These are phyloP conservation scores for Tenthredo notha DNA, from an alignment of 2,888 invertebrate genomes.

Conservation along the genomic window DNA sequence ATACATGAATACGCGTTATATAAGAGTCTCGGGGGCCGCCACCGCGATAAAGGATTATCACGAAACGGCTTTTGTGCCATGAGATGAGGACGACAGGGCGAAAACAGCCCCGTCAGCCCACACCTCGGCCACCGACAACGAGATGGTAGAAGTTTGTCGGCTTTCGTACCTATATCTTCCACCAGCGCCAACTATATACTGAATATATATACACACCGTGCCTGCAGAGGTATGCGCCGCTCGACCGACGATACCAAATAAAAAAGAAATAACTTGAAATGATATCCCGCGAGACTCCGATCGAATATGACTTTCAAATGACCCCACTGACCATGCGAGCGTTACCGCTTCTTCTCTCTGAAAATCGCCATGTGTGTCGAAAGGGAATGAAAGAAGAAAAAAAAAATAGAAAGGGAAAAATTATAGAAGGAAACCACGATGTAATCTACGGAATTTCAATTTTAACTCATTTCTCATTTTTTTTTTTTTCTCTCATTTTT, in stretches of 20 bases:
- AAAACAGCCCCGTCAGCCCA: slow-evolving; percentile 51
- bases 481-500: too few relatives aligned
- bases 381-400: neutral
- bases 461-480: neutral
- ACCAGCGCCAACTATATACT: neutral
- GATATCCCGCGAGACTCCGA: slow-evolving; percentile 38
- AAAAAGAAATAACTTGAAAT: slow-evolving; percentile 43
- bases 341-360: slow-evolving; percentile 5
- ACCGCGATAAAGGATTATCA: slow-evolving; percentile 69
- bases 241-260: slow-evolving; percentile 13
- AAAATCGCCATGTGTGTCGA: neutral
- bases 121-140: slow-evolving; percentile 39
- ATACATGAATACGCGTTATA: slow-evolving; percentile 71
- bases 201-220: neutral
- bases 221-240: slow-evolving; percentile 44
- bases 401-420: too few relatives aligned
- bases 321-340: slow-evolving; percentile 22
- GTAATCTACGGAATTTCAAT: neutral
- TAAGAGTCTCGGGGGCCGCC: slow-evolving; percentile 61
- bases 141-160: slow-evolving; percentile 33
- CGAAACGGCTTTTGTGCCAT: slow-evolving; percentile 61
- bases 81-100: slow-evolving; percentile 54
- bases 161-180: neutral
- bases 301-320: slow-evolving; percentile 50
- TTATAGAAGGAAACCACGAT: neutral